Base-by-base conservation (phyloP, 92 coral and sea anemone species). In the Desmophyllum pertusum region DNA sequence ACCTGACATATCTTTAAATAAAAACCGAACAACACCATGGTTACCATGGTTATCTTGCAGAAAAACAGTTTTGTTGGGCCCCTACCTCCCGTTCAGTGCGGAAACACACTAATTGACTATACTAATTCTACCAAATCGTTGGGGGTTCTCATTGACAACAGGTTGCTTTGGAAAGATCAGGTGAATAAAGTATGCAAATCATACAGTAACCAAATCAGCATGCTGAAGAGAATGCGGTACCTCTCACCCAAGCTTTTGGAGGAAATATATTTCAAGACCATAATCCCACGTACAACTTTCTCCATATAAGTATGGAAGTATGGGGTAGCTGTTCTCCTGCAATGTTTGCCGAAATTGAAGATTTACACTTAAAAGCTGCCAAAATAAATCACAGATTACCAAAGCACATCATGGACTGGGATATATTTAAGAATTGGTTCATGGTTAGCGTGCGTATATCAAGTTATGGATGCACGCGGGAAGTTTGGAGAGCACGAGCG, bases 201-300 rank as follows among this genome's bases (percentile, higher is more conserved):
- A 25, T 62, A 23, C 4, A 25, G 68, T 10, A 19, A 10, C 31
- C 68, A 62, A n/a, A 21, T 21, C 31, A 23, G 68, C 19, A 9
- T 62, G 31, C 10, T 81, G 57, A 81, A 38, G 36, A 37, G 65
- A 66, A 81, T 81, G 85, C 70, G 73, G 27, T 68, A 68, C 53
- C 65, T 69, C 57, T 38, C 85, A 31, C 51, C 43, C 13, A 23
- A 65, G 36, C 42, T 69, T 21, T 11, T 81, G 42, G 85, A 48
- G 85, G 85, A 31, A 81, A 66, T 67, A 14, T 69, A 81, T 48
- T 18, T 69, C 31, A 68, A 69, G 46, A 23, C 46, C 14, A 50
- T 83, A 4, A 52, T 83, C 38, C 79, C 79, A 72, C 41, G 25
- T 5, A 31, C 25, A 6, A 64, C 70, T 31, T 64, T n/a, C 31